Base-by-base conservation (phyloP, 30 jellyfish, hydroid and myxozoan species). In the Clytia hemisphaerica region DNA sequence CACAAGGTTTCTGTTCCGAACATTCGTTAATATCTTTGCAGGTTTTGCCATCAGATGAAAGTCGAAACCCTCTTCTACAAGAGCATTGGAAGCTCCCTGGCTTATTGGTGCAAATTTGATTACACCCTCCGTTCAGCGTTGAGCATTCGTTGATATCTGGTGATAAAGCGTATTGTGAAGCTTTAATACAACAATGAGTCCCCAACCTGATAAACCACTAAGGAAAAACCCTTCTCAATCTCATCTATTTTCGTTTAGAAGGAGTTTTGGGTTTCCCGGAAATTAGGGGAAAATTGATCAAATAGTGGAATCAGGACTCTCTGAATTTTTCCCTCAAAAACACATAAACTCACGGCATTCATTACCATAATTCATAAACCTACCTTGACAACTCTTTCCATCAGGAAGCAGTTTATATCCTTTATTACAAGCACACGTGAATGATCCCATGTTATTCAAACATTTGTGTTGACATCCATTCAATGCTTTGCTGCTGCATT, bases 71-170 rank as follows among this genome's bases (percentile, higher is more conserved):
- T 18, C 84, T 78, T 58, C 74, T 46, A 54, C 93, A 79, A n/a
- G 93, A 79, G 45, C 93, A 79, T 0, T 84, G 79, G 40, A 27
- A 79, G 12, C 80, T 19, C 30, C 93, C 93, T 33, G 80, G 84
- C 12, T 68, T 64, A 38, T 79, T 79, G 7, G 37, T 45, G 61
- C 93, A 79, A 3, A 37, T n/a, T 45, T 79, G 93, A 36, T 79
- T 74, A 36, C 93, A 79, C 12, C 84, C 84, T 2, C 62, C 44
- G 22, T 42, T 58, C n/a, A 24, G 9, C 28, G 79, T 67, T 30
- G 15, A 9, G 61, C 93, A 79, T 40, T 79, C 93, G 49, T 79
- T 79, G 49, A 66, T 70, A 42, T 79, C 93, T 79, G 27, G 26
- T 12, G 36, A 2, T 4, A 30, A 69, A 51, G 22, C 15, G 6